Evolutionary conservation across 1,140 invertebrate species (phyloP).

Genomic region (Tribolium madens): DNA sequence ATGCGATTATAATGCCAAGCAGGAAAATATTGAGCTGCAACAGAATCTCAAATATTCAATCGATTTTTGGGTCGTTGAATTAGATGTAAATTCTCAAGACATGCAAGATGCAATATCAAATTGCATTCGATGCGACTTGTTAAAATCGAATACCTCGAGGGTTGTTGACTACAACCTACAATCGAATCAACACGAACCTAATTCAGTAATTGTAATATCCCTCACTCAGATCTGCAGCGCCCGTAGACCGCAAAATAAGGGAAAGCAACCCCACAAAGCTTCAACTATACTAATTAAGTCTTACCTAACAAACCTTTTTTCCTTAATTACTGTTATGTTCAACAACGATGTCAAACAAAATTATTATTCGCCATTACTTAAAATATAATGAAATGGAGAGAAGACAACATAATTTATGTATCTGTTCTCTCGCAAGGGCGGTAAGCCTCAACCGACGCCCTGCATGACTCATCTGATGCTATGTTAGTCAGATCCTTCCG

Average conservation of each 20-base stretch:
- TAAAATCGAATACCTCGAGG: constrained; percentile 33
- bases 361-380: constrained; percentile 6
- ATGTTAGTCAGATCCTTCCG: background rate
- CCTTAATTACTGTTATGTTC: constrained; percentile 26
- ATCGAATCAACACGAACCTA: constrained; percentile 46
- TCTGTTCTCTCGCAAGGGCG: background rate
- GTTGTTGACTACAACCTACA: constrained; percentile 23
- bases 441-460: background rate
- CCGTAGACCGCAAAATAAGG: constrained; percentile 22
- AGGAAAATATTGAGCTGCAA: background rate
- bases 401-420: constrained; percentile 11
- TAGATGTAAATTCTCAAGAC: background rate
- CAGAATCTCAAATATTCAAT: background rate
- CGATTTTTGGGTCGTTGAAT: background rate
- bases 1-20: background rate
- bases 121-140: constrained; percentile 5
- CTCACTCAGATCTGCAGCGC: constrained; percentile 13
- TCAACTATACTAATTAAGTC: constrained; percentile 23
- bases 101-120: constrained; percentile 1
- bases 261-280: constrained; percentile 26
- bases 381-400: background rate
- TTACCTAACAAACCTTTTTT: constrained; percentile 36
- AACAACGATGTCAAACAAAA: constrained; percentile 9
- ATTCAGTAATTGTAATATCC: constrained; percentile 44
- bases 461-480: constrained; percentile 18